Percentiles rank a stretch among this genome's conserved stretches.
These are phyloP conservation scores for Falcunculus frontatus DNA, from an alignment of 2,113 vertebrate species.

Conservation along the genomic window DNA sequence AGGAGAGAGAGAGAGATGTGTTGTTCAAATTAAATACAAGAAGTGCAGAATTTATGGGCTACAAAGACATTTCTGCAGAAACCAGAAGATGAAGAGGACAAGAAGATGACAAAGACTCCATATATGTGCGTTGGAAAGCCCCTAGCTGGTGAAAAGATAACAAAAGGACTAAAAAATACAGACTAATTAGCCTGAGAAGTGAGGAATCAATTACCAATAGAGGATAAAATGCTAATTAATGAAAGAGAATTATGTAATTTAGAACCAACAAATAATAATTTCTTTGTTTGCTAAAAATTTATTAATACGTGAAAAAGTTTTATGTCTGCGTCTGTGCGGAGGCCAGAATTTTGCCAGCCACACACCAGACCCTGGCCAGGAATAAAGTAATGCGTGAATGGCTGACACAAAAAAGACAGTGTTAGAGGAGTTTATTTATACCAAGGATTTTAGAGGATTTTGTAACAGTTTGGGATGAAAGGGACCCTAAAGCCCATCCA, in stretches of 20 bases:
- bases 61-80: neutral
- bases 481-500: neutral
- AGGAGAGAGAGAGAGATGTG: neutral
- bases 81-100: neutral
- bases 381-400: neutral
- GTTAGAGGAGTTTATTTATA: neutral
- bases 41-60: neutral
- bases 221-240: neutral
- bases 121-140: neutral
- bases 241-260: rapidly evolving
- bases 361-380: neutral
- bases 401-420: neutral
- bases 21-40: neutral
- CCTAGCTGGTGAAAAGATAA: neutral
- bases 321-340: neutral
- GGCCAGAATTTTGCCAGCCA: neutral
- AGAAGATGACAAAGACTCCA: neutral
- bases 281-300: neutral
- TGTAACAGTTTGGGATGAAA: neutral
- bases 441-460: neutral
- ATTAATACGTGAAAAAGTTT: neutral
- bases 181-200: neutral
- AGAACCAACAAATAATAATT: neutral
- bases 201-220: neutral
- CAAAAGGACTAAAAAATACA: neutral